Evolutionary conservation across 2,797 vertebrate species (phyloP), one percentile per base, ranked within the genome.

Genomic region (Danio tinwini): DNA sequence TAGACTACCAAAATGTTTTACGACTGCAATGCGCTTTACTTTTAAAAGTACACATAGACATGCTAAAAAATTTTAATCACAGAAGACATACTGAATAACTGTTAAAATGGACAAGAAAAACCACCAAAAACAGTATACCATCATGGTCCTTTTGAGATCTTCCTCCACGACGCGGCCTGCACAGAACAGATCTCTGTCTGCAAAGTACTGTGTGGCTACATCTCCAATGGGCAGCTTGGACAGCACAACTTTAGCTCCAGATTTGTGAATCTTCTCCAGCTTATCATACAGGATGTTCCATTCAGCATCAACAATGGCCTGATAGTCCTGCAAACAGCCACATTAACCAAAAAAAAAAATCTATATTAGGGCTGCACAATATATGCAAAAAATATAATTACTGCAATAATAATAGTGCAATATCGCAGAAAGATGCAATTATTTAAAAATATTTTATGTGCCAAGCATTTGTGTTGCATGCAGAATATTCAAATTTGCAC

Each of bases 261-360:
- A 99, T 84, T 90, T 84, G 82, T 95, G 86, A 88, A 99, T 97
- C 91, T 95, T 99, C 82, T 99, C 98, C 62, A 99, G 91, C 73
- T 99, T 99, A 91, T 99, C 96, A 0, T 99, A 99, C 5, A 99
- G 90, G 90, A 99, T 99, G 92, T 94, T 96, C 98, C 98, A 99
- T 84, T 99, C 98, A 0, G 98, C 97, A 1, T 99, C 98, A 70
- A 99, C 98, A 0, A 99, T 98, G 58, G 97, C 97, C 89, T 99
- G 98, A 84, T 99, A 99, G 17, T 99, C 98, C 98, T 99, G 80
- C 6, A 82, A 45, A 64, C 44, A 45, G 42, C 2, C 42, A 61
- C 16, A 65, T 8, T 50, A 11, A 61, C n/a, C n/a, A n/a, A n/a
- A n/a, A n/a, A n/a, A n/a, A n/a, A n/a, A n/a, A n/a, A n/a, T n/a